phyloP scores from a whole-genome alignment of 2,797 vertebrate genomes.

The Petrocephalus schoutedeni region DNA sequence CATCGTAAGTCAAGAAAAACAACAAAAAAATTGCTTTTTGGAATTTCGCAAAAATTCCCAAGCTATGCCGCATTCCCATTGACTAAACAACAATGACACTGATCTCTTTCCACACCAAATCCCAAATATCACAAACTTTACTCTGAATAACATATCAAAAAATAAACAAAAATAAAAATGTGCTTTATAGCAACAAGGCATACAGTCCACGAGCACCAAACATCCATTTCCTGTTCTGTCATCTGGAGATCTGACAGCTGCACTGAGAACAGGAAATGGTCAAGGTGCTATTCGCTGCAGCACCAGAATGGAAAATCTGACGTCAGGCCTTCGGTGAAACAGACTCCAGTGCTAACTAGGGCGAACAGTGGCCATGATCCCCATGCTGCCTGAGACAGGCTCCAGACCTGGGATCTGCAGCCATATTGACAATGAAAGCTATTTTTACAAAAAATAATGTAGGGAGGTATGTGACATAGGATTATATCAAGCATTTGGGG shows the following conservation, averaged over 20 bases:
- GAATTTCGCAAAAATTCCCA: background rate
- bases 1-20: no score
- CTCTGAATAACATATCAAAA: background rate
- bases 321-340: background rate
- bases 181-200: background rate
- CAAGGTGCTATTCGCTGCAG: background rate
- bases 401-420: background rate
- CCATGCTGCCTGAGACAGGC: background rate
- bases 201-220: background rate
- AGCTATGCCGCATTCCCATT: background rate
- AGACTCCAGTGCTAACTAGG: background rate
- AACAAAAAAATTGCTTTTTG: no score
- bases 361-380: background rate
- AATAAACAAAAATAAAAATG: background rate
- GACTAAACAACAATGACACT: background rate
- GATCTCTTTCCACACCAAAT: background rate
- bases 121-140: background rate
- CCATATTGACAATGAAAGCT: background rate
- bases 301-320: background rate
- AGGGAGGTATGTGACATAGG: background rate
- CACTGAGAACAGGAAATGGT: slow-evolving; percentile 22
- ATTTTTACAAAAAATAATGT: background rate
- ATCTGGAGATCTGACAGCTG: background rate
- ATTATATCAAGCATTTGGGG: background rate
- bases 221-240: background rate